Evolutionary conservation across 2,797 vertebrate genomes (phyloP).

Genomic region (Falco biarmicus): DNA sequence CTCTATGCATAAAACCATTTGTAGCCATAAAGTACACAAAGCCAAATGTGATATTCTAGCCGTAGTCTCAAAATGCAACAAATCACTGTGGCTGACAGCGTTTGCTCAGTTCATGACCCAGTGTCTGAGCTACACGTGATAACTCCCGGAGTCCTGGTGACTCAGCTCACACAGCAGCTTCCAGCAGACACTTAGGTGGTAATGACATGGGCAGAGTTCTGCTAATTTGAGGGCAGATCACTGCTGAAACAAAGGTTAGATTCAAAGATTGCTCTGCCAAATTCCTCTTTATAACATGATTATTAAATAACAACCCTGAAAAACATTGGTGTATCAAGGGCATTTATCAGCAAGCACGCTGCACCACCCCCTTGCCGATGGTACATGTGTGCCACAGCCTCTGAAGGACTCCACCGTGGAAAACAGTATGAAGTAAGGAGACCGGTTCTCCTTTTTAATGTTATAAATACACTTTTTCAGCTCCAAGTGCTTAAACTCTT

Average conservation of each 20-base stretch:
- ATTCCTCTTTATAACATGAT: neutral
- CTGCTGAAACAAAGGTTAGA: slow-evolving; percentile 25
- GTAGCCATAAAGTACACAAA: neutral
- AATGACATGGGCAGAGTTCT: slow-evolving; percentile 48
- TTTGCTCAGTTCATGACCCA: slow-evolving; percentile 27
- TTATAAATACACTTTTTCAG: neutral
- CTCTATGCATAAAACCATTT: neutral
- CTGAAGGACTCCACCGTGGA: neutral
- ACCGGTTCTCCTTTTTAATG: neutral
- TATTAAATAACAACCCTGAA: slow-evolving; percentile 2
- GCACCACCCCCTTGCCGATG: neutral
- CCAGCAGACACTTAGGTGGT: neutral
- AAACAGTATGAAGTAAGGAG: neutral
- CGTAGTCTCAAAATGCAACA: neutral
- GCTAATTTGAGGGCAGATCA: slow-evolving; percentile 40
- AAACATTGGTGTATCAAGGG: neutral
- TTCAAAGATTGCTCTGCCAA: neutral
- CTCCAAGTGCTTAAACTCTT: neutral
- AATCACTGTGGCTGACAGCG: accelerated
- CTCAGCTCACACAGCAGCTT: slow-evolving; percentile 38
- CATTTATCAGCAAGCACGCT: neutral
- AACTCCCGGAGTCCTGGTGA: neutral
- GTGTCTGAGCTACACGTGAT: slow-evolving; percentile 34
- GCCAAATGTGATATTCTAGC: neutral
- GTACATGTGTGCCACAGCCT: accelerated